Evolutionary conservation across 2,888 invertebrate genomes (phyloP).

Genomic region (Crocallis elinguaria): DNA sequence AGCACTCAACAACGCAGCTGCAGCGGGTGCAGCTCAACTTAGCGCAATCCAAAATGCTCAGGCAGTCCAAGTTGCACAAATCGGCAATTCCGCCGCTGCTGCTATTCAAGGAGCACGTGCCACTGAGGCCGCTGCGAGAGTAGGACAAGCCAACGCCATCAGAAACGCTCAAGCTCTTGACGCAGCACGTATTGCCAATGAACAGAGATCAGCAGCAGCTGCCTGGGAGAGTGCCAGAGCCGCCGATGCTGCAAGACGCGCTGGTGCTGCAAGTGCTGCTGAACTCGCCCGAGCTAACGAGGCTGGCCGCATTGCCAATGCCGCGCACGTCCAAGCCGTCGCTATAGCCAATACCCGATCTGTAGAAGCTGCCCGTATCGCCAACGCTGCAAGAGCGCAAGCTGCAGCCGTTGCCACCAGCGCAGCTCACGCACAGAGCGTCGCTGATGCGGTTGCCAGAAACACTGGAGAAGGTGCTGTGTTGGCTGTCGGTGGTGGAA

Average conservation of each 20-base stretch:
- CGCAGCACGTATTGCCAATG: slow-evolving; percentile 69
- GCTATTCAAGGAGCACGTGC: slow-evolving; percentile 75
- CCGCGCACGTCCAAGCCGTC: slow-evolving; percentile 71
- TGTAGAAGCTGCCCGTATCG: slow-evolving; percentile 72
- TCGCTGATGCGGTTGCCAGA: slow-evolving; percentile 65
- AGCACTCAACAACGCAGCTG: slow-evolving; percentile 69
- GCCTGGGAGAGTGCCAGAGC: slow-evolving; percentile 73
- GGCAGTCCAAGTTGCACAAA: slow-evolving; percentile 71
- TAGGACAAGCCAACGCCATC: slow-evolving; percentile 69
- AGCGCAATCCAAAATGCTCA: slow-evolving; percentile 77
- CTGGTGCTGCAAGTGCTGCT: slow-evolving; percentile 58
- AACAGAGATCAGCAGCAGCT: slow-evolving; percentile 73
- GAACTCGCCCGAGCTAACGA: slow-evolving; percentile 63
- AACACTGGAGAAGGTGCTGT: slow-evolving; percentile 48
- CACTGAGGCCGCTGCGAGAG: slow-evolving; percentile 72
- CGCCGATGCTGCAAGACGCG: slow-evolving; percentile 69
- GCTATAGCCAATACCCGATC: slow-evolving; percentile 73
- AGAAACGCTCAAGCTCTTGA: slow-evolving; percentile 73
- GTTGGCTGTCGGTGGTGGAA: slow-evolving; percentile 38
- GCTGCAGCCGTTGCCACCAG: slow-evolving; percentile 62
- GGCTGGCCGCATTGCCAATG: slow-evolving; percentile 68
- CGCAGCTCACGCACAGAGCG: slow-evolving; percentile 66
- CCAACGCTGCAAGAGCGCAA: slow-evolving; percentile 55
- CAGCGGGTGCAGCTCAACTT: slow-evolving; percentile 72
- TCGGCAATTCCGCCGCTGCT: slow-evolving; percentile 71